Percentiles rank a stretch among this genome's conserved stretches.
phyloP scores from a whole-genome alignment of 2,888 invertebrate genomes.

The Ectemnius lituratus region DNA sequence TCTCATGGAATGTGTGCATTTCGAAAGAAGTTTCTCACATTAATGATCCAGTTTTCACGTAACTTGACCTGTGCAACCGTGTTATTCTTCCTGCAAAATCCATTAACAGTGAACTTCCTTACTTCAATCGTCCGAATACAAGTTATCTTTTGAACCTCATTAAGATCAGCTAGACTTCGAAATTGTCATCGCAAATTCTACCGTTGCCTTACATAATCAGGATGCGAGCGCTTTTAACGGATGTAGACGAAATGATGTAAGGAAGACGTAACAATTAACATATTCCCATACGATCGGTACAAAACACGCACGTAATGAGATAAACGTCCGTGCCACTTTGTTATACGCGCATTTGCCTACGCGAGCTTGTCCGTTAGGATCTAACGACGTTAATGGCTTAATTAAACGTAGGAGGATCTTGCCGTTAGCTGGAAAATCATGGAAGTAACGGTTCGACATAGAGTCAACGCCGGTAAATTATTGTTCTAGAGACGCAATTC shows the following conservation, averaged over 20 bases:
- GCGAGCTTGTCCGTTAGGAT: slow-evolving; percentile 13
- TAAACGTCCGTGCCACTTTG: slow-evolving; percentile 10
- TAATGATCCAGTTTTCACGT: too few species aligned
- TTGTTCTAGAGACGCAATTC: background rate
- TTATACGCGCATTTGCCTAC: slow-evolving; percentile 17
- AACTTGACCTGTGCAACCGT: too few species aligned
- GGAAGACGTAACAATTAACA: slow-evolving; percentile 1
- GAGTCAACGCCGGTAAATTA: background rate
- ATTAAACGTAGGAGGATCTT: slow-evolving; percentile 17
- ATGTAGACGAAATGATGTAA: slow-evolving; percentile 4
- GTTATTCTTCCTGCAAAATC: too few species aligned
- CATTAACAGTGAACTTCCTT: too few species aligned
- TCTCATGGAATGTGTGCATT: background rate
- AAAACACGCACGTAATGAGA: background rate
- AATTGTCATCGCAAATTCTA: too few species aligned
- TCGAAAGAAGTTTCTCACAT: slow-evolving; percentile 7
- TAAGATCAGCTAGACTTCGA: too few species aligned
- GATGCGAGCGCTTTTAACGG: background rate
- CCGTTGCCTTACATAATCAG: too few species aligned
- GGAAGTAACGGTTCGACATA: background rate
- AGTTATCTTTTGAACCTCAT: too few species aligned
- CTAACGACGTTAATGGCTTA: slow-evolving; percentile 13
- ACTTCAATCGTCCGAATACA: too few species aligned
- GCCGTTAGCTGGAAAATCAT: slow-evolving; percentile 19
- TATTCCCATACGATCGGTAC: background rate